Conservation (phyloP, 2,113 vertebrate species). For the Pelodiscus sinensis region DNA sequence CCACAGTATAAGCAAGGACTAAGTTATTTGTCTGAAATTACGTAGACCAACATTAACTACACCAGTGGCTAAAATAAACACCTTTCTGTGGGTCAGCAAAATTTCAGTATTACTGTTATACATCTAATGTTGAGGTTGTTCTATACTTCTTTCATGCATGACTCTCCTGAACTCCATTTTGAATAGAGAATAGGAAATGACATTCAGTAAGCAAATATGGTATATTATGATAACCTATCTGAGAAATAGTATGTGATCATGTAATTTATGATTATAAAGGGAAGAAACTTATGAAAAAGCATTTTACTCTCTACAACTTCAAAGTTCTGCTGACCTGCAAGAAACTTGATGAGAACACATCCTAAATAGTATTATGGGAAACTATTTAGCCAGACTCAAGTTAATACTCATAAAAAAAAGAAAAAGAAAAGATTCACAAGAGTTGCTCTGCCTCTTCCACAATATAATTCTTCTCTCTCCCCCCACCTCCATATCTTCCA, state of each 20-base stretch:
- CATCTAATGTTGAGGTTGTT: fast-evolving
- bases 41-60: background rate
- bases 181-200: background rate
- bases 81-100: fast-evolving
- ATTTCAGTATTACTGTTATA: fast-evolving
- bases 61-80: background rate
- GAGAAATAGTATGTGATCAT: background rate
- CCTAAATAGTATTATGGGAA: background rate
- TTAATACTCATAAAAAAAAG: background rate
- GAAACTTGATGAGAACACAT: background rate
- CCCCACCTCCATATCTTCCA: background rate
- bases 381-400: background rate
- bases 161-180: background rate
- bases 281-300: background rate
- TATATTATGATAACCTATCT: background rate
- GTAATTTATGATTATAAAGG: background rate
- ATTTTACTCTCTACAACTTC: background rate
- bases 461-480: fast-evolving
- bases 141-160: fast-evolving
- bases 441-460: fast-evolving
- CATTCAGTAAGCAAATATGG: background rate
- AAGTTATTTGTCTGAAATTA: background rate
- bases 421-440: background rate
- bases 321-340: background rate
- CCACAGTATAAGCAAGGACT: too few relatives aligned